Evolutionary conservation across 1,140 invertebrate species (phyloP).

Genomic region (Nautilus pompilius): DNA sequence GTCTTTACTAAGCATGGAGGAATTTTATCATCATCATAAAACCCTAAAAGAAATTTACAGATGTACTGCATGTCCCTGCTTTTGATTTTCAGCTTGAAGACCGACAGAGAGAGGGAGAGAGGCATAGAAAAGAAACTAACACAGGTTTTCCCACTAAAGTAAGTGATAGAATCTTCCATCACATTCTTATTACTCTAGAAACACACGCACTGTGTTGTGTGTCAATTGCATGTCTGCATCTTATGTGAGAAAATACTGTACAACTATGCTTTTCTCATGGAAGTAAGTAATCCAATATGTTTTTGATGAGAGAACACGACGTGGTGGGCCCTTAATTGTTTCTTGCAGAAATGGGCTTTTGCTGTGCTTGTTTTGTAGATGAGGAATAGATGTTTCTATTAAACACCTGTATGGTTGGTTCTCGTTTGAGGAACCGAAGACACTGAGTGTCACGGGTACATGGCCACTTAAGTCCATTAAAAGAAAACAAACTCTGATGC

Average conservation of each 20-base stretch:
- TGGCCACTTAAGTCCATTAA: too few species aligned
- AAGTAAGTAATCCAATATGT: neutral
- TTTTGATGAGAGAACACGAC: neutral
- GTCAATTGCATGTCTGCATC: neutral
- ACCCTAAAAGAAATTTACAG: neutral
- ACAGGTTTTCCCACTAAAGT: slow-evolving; percentile 45
- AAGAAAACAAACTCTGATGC: too few species aligned
- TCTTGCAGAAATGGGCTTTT: neutral
- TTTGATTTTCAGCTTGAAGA: slow-evolving; percentile 39
- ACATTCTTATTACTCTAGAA: neutral
- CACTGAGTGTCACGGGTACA: too few species aligned
- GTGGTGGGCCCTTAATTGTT: neutral
- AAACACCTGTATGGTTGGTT: too few species aligned
- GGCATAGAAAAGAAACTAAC: slow-evolving; percentile 40
- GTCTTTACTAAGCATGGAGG: neutral
- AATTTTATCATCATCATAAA: neutral
- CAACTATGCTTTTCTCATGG: neutral
- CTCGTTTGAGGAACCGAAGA: too few species aligned
- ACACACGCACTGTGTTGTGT: neutral
- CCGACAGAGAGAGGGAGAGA: slow-evolving; percentile 44
- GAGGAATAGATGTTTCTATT: too few species aligned
- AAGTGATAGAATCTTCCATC: slow-evolving; percentile 1
- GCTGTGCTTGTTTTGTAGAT: too few species aligned
- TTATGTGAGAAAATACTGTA: neutral
- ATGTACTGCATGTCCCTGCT: neutral